phyloP scores from a whole-genome alignment of 2,888 invertebrate genomes.

The Trichacis sp. region DNA sequence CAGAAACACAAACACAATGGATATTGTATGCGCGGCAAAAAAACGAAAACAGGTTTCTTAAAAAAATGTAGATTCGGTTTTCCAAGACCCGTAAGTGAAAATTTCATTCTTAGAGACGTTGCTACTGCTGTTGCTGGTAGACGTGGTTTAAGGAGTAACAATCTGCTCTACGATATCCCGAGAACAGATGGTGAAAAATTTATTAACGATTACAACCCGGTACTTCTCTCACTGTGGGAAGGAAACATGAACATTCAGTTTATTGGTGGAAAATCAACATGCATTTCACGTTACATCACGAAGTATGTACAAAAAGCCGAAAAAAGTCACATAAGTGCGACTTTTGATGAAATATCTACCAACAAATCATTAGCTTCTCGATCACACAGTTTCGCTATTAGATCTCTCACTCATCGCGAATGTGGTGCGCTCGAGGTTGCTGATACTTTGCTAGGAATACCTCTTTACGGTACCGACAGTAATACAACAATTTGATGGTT shows the following conservation, averaged over 20 bases:
- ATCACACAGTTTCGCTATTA: slow-evolving; percentile 41
- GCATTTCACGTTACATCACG: slow-evolving; percentile 49
- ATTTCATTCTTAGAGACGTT: slow-evolving; percentile 31
- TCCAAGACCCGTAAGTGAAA: slow-evolving; percentile 33
- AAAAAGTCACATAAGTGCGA: slow-evolving; percentile 43
- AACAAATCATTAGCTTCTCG: slow-evolving; percentile 50
- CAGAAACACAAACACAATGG: slow-evolving; percentile 44
- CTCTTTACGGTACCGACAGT: too few relatives aligned
- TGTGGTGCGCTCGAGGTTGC: slow-evolving; percentile 33
- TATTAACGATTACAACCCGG: slow-evolving; percentile 45
- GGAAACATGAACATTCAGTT: slow-evolving; percentile 54
- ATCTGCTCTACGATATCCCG: slow-evolving; percentile 49
- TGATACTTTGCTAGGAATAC: slow-evolving; percentile 23
- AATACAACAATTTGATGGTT: too few relatives aligned
- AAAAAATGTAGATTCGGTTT: slow-evolving; percentile 41
- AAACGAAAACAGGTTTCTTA: slow-evolving; percentile 25
- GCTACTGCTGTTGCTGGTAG: slow-evolving; percentile 43
- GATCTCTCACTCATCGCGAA: slow-evolving; percentile 25
- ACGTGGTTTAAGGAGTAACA: slow-evolving; percentile 45
- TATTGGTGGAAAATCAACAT: slow-evolving; percentile 48
- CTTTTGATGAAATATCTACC: slow-evolving; percentile 49
- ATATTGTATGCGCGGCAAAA: slow-evolving; percentile 39
- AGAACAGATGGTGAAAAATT: slow-evolving; percentile 35
- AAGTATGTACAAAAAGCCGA: slow-evolving; percentile 56
- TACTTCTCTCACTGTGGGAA: slow-evolving; percentile 48